These are phyloP conservation scores for Crax fasciolata DNA, from an alignment of 2,797 vertebrate species.

Conservation along the genomic window DNA sequence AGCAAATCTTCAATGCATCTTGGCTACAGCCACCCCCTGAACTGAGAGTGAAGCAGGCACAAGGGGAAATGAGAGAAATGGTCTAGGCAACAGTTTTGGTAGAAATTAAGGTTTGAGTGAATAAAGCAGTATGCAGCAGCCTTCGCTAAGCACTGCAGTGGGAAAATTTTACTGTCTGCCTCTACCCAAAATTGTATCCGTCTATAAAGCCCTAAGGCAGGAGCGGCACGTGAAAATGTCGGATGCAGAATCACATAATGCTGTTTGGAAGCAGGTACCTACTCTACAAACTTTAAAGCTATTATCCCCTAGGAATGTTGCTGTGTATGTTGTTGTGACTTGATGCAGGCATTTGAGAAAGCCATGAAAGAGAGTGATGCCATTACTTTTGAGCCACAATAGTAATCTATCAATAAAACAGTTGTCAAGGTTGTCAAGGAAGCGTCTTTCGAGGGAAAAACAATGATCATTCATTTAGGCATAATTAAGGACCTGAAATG, in stretches of 20 bases:
- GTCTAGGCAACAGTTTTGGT: background rate
- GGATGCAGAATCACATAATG: background rate
- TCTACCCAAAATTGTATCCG: background rate
- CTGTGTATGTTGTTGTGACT: background rate
- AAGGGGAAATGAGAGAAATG: background rate
- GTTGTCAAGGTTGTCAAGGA: background rate
- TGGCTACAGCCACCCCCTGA: background rate
- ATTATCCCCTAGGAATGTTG: background rate
- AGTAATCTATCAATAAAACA: conserved; percentile 45
- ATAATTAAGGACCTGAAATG: background rate
- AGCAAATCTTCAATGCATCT: background rate
- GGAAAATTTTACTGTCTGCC: background rate
- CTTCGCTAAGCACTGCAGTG: background rate
- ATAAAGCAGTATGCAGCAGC: background rate
- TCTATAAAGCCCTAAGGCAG: background rate
- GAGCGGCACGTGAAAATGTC: background rate
- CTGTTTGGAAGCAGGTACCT: background rate
- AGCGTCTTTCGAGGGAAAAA: background rate
- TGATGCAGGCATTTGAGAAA: conserved; percentile 44
- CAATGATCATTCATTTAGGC: background rate
- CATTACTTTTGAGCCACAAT: conserved; percentile 20
- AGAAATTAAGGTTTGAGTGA: background rate
- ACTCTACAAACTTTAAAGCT: background rate
- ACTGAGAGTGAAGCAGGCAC: background rate
- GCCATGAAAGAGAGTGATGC: background rate